Evolutionary conservation across 2,113 vertebrate genomes (phyloP).

Genomic region (Ptilorrhoa leucosticta): DNA sequence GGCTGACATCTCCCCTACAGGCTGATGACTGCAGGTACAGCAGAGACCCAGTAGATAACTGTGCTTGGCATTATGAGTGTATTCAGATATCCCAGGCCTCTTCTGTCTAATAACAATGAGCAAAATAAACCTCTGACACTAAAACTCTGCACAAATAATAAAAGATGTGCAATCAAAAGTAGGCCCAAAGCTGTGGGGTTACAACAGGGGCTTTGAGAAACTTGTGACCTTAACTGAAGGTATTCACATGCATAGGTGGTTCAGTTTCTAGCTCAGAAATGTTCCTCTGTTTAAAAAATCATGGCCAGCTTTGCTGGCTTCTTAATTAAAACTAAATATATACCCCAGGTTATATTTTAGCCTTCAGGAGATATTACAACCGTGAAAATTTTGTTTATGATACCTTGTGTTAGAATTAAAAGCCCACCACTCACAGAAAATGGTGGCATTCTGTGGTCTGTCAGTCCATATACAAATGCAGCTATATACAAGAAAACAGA

Average conservation of each 20-base stretch:
- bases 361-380: background rate
- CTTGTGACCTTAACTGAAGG: background rate
- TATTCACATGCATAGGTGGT: background rate
- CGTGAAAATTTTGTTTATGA: background rate
- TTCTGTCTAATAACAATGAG: background rate
- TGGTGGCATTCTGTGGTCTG: background rate
- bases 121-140: background rate
- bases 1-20: background rate
- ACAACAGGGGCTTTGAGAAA: background rate
- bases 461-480: background rate
- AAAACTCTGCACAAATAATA: accelerated
- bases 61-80: background rate
- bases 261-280: background rate
- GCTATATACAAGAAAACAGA: background rate
- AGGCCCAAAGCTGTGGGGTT: background rate
- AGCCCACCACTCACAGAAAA: background rate
- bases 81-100: background rate
- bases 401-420: background rate
- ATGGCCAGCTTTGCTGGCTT: background rate
- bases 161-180: background rate
- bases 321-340: background rate
- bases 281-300: background rate
- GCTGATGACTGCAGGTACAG: background rate
- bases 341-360: background rate
- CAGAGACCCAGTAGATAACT: background rate